A percentile compares a stretch with the other conserved stretches of the same genome.
Conservation (phyloP, 2,797 vertebrate species). For the Coluber constrictor region DNA sequence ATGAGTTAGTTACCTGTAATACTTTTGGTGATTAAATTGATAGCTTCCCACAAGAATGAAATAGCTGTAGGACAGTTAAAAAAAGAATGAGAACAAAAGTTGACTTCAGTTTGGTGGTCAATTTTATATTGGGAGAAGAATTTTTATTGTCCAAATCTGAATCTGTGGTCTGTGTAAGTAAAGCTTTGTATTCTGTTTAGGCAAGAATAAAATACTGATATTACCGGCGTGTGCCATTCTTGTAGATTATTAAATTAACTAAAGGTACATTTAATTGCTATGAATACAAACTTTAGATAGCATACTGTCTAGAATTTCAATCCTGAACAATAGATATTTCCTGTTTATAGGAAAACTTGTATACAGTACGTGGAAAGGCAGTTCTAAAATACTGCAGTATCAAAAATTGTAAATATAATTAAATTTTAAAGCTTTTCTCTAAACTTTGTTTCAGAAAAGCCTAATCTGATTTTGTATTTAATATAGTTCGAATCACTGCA, state of each 20-base stretch:
- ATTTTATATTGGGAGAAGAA: neutral
- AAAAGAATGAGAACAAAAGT: neutral
- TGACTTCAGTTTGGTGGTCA: neutral
- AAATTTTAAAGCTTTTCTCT: neutral
- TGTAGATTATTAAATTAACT: neutral
- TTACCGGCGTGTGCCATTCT: neutral
- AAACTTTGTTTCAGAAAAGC: neutral
- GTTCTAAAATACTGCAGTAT: neutral
- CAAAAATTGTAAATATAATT: neutral
- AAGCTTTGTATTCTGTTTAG: neutral
- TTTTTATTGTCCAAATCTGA: neutral
- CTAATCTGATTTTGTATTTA: neutral
- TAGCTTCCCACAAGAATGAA: neutral
- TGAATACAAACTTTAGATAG: neutral
- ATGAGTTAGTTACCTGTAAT: neutral
- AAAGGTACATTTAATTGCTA: neutral
- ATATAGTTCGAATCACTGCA: neutral
- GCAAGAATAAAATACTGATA: neutral
- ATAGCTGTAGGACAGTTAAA: neutral
- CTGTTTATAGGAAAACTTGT: too few relatives aligned
- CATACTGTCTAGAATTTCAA: neutral
- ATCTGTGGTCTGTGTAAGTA: neutral
- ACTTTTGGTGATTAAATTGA: neutral
- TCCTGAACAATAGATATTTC: neutral
- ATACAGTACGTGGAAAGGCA: neutral